Percentiles rank a stretch among this genome's conserved stretches.
Evolutionary conservation across 2,113 vertebrate genomes (phyloP).

Genomic region (Nycticryphes semicollaris): DNA sequence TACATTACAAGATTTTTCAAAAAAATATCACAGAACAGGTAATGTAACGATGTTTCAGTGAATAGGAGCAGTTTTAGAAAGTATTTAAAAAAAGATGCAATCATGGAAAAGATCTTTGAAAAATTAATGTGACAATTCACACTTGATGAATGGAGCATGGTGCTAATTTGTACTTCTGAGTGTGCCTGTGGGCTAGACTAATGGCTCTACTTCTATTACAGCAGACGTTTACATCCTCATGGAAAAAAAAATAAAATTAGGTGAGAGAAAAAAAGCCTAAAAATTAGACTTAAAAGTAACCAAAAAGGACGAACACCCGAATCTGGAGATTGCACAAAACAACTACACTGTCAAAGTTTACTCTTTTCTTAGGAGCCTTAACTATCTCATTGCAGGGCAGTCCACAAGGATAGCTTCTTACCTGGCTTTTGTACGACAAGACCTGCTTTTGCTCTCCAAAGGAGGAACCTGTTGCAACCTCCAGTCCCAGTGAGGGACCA

Average conservation of each 20-base stretch:
- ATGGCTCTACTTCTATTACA: background rate
- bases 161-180: background rate
- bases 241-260: background rate
- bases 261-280: background rate
- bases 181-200: background rate
- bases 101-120: background rate
- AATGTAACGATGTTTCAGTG: background rate
- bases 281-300: background rate
- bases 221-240: background rate
- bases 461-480: background rate
- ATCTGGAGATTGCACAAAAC: background rate
- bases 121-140: background rate
- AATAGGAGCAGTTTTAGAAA: background rate
- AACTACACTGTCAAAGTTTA: background rate
- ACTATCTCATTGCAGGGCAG: background rate
- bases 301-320: background rate
- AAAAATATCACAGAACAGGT: background rate
- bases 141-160: background rate
- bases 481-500: background rate
- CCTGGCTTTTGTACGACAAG: background rate
- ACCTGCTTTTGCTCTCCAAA: background rate
- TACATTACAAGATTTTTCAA: background rate
- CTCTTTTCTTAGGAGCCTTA: background rate
- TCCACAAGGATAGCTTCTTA: accelerated
- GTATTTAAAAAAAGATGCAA: background rate